Conservation (phyloP, 2,888 invertebrate genomes). For the Noctua pronuba region DNA sequence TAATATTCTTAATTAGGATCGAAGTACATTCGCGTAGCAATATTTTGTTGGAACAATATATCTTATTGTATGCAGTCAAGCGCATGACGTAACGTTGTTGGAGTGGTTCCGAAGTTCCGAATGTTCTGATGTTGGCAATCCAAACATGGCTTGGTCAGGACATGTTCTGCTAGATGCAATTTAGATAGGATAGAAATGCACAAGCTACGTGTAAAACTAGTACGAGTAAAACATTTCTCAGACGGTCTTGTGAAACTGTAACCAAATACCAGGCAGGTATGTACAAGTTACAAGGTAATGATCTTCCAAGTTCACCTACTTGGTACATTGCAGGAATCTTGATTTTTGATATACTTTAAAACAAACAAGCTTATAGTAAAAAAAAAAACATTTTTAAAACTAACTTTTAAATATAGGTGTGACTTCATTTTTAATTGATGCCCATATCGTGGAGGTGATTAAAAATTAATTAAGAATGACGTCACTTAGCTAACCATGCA, state of each 20-base stretch:
- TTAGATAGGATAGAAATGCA: constrained; percentile 39
- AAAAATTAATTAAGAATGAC: too few relatives aligned
- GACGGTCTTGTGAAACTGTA: background rate
- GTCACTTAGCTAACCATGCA: background rate
- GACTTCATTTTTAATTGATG: background rate
- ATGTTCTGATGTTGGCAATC: constrained; percentile 32
- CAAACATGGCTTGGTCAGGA: constrained; percentile 30
- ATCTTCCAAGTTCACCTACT: background rate
- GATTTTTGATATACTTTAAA: background rate
- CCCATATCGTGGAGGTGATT: background rate
- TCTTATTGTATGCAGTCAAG: constrained; percentile 62
- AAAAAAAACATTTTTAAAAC: too few relatives aligned
- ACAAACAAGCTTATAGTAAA: too few relatives aligned
- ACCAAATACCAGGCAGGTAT: background rate
- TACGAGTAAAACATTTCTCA: background rate
- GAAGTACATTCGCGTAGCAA: constrained; percentile 58
- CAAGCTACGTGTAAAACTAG: too few relatives aligned
- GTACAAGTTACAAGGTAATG: background rate
- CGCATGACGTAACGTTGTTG: constrained; percentile 44
- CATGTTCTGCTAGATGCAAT: constrained; percentile 42
- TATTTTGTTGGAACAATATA: constrained; percentile 69
- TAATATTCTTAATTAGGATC: constrained; percentile 68
- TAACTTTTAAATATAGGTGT: too few relatives aligned
- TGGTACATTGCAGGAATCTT: background rate
- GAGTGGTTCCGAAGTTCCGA: constrained; percentile 36